Percentiles rank a stretch among this genome's conserved stretches.
These are phyloP conservation scores for Melieria crassipennis DNA, from an alignment of 2,888 invertebrate genomes.

Conservation along the genomic window DNA sequence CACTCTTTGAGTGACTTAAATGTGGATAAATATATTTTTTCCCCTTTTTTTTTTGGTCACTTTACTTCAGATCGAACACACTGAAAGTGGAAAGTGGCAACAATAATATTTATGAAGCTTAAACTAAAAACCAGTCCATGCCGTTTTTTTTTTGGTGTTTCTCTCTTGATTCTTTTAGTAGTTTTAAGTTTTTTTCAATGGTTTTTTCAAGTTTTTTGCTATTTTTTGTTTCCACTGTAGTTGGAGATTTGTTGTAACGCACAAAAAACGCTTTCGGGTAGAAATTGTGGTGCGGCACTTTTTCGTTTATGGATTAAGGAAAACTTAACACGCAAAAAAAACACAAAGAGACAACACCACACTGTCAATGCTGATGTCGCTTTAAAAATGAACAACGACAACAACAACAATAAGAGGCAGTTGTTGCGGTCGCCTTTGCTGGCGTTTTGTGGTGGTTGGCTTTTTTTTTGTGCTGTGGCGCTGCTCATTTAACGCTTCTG, in stretches of 20 bases:
- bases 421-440: conserved; percentile 6
- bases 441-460: conserved; percentile 10
- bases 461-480: conserved; percentile 22
- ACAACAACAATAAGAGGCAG: too few relatives aligned
- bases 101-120: conserved; percentile 43
- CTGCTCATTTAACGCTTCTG: conserved; percentile 41
- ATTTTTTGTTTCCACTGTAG: neutral
- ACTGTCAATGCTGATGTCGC: too few relatives aligned
- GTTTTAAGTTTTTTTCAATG: conserved; percentile 14
- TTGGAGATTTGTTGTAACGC: neutral
- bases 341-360: too few relatives aligned
- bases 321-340: neutral
- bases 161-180: conserved; percentile 12
- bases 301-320: conserved; percentile 25
- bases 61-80: too few relatives aligned
- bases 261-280: conserved; percentile 14
- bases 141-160: conserved; percentile 9
- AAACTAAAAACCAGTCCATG: conserved; percentile 40
- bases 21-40: too few relatives aligned
- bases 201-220: neutral
- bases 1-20: too few relatives aligned
- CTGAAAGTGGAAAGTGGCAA: conserved; percentile 13
- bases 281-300: conserved; percentile 14
- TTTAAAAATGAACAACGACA: too few relatives aligned
- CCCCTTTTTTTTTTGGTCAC: too few relatives aligned